These are phyloP conservation scores for Byasa hedistus DNA, from an alignment of 2,888 invertebrate genomes.

Conservation along the genomic window DNA sequence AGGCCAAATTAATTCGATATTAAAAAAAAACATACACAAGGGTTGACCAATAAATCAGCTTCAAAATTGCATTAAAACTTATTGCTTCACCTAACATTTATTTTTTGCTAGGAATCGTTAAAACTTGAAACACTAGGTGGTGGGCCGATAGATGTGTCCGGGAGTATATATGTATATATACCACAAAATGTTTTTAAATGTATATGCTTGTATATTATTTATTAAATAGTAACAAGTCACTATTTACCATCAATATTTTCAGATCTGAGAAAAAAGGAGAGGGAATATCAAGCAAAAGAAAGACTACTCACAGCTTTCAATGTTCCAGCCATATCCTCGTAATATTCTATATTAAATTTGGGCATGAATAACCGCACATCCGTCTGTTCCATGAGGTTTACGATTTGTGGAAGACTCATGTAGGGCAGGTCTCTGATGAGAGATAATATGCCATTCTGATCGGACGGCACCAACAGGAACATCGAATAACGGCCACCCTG, in stretches of 20 bases:
- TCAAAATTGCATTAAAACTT: no score
- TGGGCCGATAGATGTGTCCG: no score
- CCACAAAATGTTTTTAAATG: no score
- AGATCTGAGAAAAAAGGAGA: not conserved
- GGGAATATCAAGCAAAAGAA: not conserved
- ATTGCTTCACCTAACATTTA: no score
- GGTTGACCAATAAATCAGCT: no score
- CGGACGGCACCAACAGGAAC: constrained; percentile 81
- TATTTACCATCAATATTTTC: no score
- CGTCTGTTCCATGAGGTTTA: constrained; percentile 60
- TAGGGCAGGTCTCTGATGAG: constrained; percentile 80
- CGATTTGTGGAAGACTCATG: constrained; percentile 71
- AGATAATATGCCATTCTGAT: constrained; percentile 66
- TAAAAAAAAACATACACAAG: no score
- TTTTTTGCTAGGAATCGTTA: no score
- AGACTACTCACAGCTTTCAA: constrained; percentile 62
- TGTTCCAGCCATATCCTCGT: constrained; percentile 69
- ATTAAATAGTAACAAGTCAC: not conserved
- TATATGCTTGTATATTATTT: no score
- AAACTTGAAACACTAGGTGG: no score
- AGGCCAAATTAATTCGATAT: no score
- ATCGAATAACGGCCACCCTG: constrained; percentile 82
- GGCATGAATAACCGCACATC: constrained; percentile 81
- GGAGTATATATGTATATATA: no score
- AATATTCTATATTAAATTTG: constrained; percentile 80